Base-by-base conservation (phyloP, 1,140 invertebrate genomes). In the Rhizoglyphus robini region DNA sequence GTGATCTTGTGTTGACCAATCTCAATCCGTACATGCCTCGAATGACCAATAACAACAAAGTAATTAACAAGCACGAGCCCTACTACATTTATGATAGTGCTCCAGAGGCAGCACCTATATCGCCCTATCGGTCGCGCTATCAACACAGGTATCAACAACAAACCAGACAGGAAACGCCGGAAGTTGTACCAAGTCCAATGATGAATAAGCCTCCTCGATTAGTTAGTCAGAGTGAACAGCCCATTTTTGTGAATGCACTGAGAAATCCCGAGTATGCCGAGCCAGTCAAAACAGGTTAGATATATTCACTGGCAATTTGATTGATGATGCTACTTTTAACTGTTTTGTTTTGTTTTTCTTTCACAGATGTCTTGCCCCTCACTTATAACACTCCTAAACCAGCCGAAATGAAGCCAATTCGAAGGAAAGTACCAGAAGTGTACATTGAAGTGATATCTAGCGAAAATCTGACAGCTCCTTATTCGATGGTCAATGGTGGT, bases 401-500 rank as follows among this genome's bases (percentile, higher is more conserved):
- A 54, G 31, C 23, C 23, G 51, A 32, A 8, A 8, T 23, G 23
- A 54, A 29, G 29, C 58, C 58, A 32, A 3, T 38, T 2, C 58
- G 58, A n/a, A 18, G 58, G 23, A 60, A 60, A 32, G 27, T 60
- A 32, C 58, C 58, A 1, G 58, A 60, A 60, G 15, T 60, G n/a
- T 60, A 60, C 29, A 60, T 60, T n/a, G 27, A 60, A 27, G 27
- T 60, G 2, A 29, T 60, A n/a, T 3, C 58, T 34, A 46, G 11
- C 29, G 58, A 60, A 20, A 60, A 60, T 60, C 27, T 60, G n/a
- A 29, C 58, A 18, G 27, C 58, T 34, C 58, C 58, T 20, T 60
- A 32, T 46, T 29, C 27, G 30, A 2, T 23, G 29, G 27, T 60
- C 2, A 32, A 60, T 60, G 3, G 4, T 31, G 25, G 25, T 38